Percentiles rank a stretch among this genome's conserved stretches.
phyloP scores from a whole-genome alignment of 1,140 invertebrate species.

The Ephestia elutella region DNA sequence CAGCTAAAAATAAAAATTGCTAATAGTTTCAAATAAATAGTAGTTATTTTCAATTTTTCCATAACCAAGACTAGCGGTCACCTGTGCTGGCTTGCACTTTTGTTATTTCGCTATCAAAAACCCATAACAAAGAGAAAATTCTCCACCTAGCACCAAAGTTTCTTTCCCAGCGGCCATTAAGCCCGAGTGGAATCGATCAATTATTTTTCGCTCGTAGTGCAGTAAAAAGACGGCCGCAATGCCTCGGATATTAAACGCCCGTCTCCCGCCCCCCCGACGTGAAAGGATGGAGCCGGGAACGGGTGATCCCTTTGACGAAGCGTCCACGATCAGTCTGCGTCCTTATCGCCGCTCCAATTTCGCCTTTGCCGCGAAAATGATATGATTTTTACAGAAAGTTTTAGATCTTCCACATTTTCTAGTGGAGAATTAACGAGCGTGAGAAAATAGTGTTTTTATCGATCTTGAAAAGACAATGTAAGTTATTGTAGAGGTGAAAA shows the following conservation, averaged over 20 bases:
- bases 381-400: slow-evolving; percentile 10
- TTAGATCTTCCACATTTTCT: neutral
- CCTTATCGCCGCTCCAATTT: slow-evolving; percentile 45
- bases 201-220: slow-evolving; percentile 56
- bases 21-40: too few species aligned
- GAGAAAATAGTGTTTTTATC: neutral
- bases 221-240: slow-evolving; percentile 52
- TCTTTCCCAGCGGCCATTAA: slow-evolving; percentile 53
- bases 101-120: neutral
- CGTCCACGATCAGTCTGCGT: slow-evolving; percentile 48
- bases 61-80: too few species aligned
- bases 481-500: neutral
- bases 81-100: too few species aligned
- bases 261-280: slow-evolving; percentile 32
- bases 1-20: too few species aligned
- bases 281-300: slow-evolving; percentile 49
- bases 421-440: neutral
- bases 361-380: slow-evolving; percentile 22
- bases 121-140: neutral
- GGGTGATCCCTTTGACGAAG: slow-evolving; percentile 54
- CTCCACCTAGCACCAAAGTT: slow-evolving; percentile 10
- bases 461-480: neutral
- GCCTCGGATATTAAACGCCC: slow-evolving; percentile 63
- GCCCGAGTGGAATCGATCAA: slow-evolving; percentile 55
- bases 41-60: too few species aligned